These are phyloP conservation scores for Cephus sareptanus DNA, from an alignment of 2,888 invertebrate species.

Conservation along the genomic window DNA sequence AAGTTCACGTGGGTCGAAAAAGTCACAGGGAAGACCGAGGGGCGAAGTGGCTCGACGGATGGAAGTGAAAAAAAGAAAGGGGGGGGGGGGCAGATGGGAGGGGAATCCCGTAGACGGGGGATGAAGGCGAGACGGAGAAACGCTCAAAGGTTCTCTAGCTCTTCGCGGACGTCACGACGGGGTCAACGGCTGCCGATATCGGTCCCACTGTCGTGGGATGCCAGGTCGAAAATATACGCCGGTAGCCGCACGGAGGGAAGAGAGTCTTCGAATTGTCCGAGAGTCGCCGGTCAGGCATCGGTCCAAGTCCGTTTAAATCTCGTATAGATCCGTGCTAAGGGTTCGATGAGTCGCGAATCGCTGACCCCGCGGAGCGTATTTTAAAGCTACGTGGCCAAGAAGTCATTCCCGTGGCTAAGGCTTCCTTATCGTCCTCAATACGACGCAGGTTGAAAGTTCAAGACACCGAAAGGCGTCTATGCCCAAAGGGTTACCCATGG, in stretches of 20 bases:
- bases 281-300: conserved; percentile 61
- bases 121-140: neutral
- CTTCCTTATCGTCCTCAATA: neutral
- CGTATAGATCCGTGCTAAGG: conserved; percentile 6
- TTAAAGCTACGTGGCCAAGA: neutral
- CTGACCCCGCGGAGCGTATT: conserved; percentile 5
- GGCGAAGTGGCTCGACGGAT: neutral
- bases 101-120: neutral
- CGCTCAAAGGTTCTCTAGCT: neutral
- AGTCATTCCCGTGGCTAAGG: neutral
- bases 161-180: conserved; percentile 5
- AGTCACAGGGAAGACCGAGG: neutral
- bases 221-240: conserved; percentile 58
- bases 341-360: conserved; percentile 5
- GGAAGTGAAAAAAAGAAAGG: neutral
- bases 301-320: conserved; percentile 44
- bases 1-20: neutral
- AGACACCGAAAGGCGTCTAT: neutral
- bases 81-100: neutral
- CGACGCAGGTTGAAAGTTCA: neutral
- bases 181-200: conserved; percentile 41
- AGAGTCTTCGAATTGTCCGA: conserved; percentile 61
- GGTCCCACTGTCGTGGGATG: conserved; percentile 35
- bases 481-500: neutral
- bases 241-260: conserved; percentile 32